phyloP scores from a whole-genome alignment of 2,888 invertebrate genomes.

The Acanthococcus lagerstroemiae region DNA sequence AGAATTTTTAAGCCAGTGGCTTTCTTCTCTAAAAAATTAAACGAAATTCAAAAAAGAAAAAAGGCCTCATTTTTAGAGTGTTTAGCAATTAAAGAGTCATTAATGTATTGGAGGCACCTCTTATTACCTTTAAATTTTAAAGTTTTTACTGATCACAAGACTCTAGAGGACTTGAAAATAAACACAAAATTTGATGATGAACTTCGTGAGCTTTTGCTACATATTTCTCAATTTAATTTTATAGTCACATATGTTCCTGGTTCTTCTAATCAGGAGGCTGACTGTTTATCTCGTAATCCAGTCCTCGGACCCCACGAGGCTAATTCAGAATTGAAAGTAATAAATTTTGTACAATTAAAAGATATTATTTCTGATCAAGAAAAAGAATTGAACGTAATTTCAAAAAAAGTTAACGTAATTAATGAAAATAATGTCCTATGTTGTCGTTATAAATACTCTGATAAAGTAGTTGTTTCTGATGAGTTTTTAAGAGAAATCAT shows the following conservation, averaged over 20 bases:
- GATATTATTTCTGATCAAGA: neutral
- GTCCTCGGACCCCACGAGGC: slow-evolving; percentile 33
- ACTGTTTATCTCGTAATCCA: slow-evolving; percentile 34
- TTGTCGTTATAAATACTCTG: neutral
- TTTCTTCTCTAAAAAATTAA: no score
- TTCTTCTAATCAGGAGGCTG: slow-evolving; percentile 34
- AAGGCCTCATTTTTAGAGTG: slow-evolving; percentile 31
- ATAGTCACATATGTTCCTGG: slow-evolving; percentile 35
- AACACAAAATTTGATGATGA: slow-evolving; percentile 34
- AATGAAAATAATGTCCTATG: neutral
- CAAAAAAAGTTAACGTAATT: neutral
- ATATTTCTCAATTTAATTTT: slow-evolving; percentile 36
- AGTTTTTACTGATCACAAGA: slow-evolving; percentile 32
- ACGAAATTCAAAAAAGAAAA: slow-evolving; percentile 34
- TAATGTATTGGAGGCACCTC: slow-evolving; percentile 31
- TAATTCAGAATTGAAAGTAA: neutral
- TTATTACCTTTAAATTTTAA: slow-evolving; percentile 18
- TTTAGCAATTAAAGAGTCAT: slow-evolving; percentile 31
- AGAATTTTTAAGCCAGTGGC: slow-evolving; percentile 34
- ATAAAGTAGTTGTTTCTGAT: neutral
- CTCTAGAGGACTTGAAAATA: slow-evolving; percentile 34
- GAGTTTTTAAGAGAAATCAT: neutral
- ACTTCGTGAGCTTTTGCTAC: slow-evolving; percentile 35
- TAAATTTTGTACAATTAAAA: neutral
- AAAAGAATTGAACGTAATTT: neutral